phyloP scores from a whole-genome alignment of 2,888 invertebrate genomes.

The Morinoia aosen region DNA sequence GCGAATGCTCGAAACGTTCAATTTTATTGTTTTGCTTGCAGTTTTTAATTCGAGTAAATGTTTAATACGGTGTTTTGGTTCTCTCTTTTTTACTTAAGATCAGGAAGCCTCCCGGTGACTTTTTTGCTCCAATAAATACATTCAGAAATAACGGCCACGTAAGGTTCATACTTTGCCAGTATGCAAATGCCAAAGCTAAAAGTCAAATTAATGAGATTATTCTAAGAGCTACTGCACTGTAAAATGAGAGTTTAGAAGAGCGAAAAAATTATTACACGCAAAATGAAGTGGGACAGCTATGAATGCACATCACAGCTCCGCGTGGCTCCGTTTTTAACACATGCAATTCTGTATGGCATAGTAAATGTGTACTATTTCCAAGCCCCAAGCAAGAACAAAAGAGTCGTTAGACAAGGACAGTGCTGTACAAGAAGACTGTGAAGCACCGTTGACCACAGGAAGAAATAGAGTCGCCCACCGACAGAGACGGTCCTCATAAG shows the following conservation, averaged over 20 bases:
- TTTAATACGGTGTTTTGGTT: too few relatives aligned
- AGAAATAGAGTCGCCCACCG: background rate
- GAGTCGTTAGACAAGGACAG: background rate
- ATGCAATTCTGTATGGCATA: background rate
- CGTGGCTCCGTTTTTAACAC: background rate
- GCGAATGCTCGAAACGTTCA: too few relatives aligned
- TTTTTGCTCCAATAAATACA: too few relatives aligned
- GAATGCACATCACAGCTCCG: background rate
- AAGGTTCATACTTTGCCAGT: background rate
- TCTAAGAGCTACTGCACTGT: background rate
- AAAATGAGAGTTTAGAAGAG: background rate
- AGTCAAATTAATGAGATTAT: background rate
- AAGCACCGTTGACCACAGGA: background rate
- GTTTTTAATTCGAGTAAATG: too few relatives aligned
- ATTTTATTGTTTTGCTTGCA: too few relatives aligned
- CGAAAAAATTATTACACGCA: background rate
- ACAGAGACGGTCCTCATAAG: background rate
- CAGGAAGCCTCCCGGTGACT: too few relatives aligned
- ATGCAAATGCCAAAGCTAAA: background rate
- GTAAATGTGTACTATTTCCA: background rate
- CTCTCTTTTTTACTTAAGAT: too few relatives aligned
- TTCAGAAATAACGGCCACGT: background rate
- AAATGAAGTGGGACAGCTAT: background rate
- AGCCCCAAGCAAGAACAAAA: background rate
- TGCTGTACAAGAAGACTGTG: background rate